These are phyloP conservation scores for Acanthis flammea DNA, from an alignment of 2,797 vertebrate species.

Conservation along the genomic window DNA sequence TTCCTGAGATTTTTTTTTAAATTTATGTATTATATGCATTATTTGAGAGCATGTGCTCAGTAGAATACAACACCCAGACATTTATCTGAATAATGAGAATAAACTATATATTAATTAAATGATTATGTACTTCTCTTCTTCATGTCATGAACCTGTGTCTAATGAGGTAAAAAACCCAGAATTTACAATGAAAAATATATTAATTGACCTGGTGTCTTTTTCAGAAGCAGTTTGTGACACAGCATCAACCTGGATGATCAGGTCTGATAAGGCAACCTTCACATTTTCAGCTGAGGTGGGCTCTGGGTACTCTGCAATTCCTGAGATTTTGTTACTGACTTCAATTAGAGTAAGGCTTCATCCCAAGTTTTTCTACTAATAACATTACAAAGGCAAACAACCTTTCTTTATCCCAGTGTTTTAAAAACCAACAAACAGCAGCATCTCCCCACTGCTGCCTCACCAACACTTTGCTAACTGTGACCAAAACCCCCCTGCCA, in stretches of 20 bases:
- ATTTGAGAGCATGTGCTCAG: background rate
- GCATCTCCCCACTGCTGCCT: background rate
- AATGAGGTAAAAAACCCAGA: background rate
- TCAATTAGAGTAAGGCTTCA: background rate
- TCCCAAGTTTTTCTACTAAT: background rate
- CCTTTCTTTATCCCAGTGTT: background rate
- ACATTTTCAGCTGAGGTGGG: background rate
- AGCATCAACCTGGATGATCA: background rate
- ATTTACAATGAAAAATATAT: background rate
- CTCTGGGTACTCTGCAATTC: background rate
- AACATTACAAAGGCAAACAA: background rate
- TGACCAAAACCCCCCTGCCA: fast-evolving
- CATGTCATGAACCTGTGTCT: background rate
- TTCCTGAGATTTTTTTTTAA: background rate
- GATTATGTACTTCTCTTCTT: background rate
- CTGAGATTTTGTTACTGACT: background rate
- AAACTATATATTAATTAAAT: background rate
- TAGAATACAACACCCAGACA: background rate
- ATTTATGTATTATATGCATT: background rate
- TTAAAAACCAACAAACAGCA: fast-evolving
- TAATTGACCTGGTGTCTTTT: background rate
- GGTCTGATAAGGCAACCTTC: background rate
- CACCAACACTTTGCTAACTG: fast-evolving
- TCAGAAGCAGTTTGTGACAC: background rate
- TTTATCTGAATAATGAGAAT: background rate